These are phyloP conservation scores for Drosophila saltans DNA, from an alignment of 1,140 invertebrate genomes.

Conservation along the genomic window DNA sequence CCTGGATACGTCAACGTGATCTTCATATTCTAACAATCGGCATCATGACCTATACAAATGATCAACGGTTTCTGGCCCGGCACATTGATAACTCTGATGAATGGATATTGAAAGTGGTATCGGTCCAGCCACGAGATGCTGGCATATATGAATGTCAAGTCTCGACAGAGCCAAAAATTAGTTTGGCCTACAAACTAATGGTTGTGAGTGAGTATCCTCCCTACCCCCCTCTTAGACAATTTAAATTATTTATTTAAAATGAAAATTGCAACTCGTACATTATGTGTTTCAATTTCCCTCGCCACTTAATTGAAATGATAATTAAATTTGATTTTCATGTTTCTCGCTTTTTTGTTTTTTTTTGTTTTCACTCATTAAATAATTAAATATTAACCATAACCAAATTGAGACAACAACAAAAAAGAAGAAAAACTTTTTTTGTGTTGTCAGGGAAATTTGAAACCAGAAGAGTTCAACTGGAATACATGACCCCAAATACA, in stretches of 20 bases:
- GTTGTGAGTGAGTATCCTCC: constrained; percentile 88
- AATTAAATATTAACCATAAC: constrained; percentile 12
- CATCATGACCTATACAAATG: constrained; percentile 90
- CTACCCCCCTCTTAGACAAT: too few relatives aligned
- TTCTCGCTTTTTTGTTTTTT: background rate
- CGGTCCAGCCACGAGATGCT: constrained; percentile 90
- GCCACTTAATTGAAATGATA: constrained; percentile 3
- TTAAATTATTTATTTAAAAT: too few relatives aligned
- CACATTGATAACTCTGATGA: constrained; percentile 93
- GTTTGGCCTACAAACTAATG: constrained; percentile 90
- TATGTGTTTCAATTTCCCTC: background rate
- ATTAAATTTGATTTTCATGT: constrained; percentile 10
- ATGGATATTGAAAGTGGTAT: constrained; percentile 93
- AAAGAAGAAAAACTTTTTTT: background rate
- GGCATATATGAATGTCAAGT: constrained; percentile 93
- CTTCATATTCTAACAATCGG: constrained; percentile 90
- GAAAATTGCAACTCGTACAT: background rate
- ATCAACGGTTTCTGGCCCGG: constrained; percentile 89
- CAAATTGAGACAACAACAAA: background rate
- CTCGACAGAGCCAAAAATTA: constrained; percentile 93
- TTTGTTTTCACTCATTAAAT: background rate
- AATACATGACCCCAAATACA: background rate
- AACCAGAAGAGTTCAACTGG: background rate
- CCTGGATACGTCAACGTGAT: constrained; percentile 90
- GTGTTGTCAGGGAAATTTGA: background rate